Evolutionary conservation across 2,888 invertebrate species (phyloP), one percentile per base, ranked within the genome.

Genomic region (Hirtodrosophila confusa): DNA sequence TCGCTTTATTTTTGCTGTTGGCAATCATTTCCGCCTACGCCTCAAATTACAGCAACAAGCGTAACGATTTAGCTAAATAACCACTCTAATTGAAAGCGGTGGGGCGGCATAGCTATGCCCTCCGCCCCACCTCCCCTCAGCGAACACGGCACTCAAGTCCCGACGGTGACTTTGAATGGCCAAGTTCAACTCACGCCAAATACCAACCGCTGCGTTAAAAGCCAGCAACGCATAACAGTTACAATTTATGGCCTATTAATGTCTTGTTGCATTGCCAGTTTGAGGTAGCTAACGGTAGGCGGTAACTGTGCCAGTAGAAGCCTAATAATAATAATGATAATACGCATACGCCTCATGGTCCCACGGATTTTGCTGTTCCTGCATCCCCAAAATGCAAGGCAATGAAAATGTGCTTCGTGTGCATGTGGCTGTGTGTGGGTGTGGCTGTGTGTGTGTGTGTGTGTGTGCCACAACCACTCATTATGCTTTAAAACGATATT

Each of bases 201-300:
- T 84, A 76, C 68, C 85, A 74, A 82, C 82, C 48, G 75, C 79
- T 78, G 76, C 63, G 80, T 78, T 87, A 89, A 89, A 89, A 85
- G 86, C 78, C 76, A 87, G 74, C 75, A 79, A 75, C 78, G 78
- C 85, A 89, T 88, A 89, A 88, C 82, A 80, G 78, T 86, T 78
- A 88, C 76, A 88, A 88, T 86, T 89, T 86, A 89, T 87, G 84
- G 88, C 80, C 88, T 79, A 86, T 75, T 87, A 80, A 82, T 86
- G 84, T 77, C 69, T 72, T 70, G 58, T 57, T 66, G 61, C 69
- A 54, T 54, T 43, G 9, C 7, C 11, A 37, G 41, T 12, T 33
- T 36, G 71, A 78, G 80, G 74, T 78, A 70, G 55, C 71, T 48
- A 65, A 39, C 79, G 48, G 65, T 63, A 51, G 68, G 80, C 57